Evolutionary conservation across 1,140 invertebrate species (phyloP).

Genomic region (Apis dorsata): DNA sequence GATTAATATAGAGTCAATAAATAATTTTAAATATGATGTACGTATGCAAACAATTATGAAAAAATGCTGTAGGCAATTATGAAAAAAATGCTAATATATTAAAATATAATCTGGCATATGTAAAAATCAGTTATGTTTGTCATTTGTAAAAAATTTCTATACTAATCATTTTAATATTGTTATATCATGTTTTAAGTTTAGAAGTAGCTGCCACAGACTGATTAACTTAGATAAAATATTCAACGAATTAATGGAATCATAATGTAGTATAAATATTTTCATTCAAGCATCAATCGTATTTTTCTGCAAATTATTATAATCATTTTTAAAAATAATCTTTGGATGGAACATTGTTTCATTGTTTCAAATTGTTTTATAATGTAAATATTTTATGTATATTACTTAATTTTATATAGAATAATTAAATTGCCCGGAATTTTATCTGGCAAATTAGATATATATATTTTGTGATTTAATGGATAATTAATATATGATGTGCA

Average conservation of each 20-base stretch:
- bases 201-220: slow-evolving; percentile 45
- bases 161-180: slow-evolving; percentile 37
- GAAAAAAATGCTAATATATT: slow-evolving; percentile 35
- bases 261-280: slow-evolving; percentile 42
- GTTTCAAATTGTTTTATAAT: slow-evolving; percentile 22
- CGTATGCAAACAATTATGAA: slow-evolving; percentile 39
- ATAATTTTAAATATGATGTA: slow-evolving; percentile 46
- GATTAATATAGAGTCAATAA: slow-evolving; percentile 31
- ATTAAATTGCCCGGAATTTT: slow-evolving; percentile 10
- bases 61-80: slow-evolving; percentile 43
- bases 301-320: slow-evolving; percentile 29
- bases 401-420: slow-evolving; percentile 30
- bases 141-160: slow-evolving; percentile 43
- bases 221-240: slow-evolving; percentile 48
- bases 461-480: slow-evolving; percentile 39
- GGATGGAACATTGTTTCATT: slow-evolving; percentile 6
- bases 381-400: slow-evolving; percentile 32
- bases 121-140: slow-evolving; percentile 45
- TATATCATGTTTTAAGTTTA: slow-evolving; percentile 39
- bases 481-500: slow-evolving; percentile 37
- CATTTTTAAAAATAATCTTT: slow-evolving; percentile 26
- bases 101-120: slow-evolving; percentile 38
- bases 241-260: slow-evolving; percentile 50
- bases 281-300: slow-evolving; percentile 36
- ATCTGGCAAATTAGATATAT: slow-evolving; percentile 9